A percentile compares a stretch with the other conserved stretches of the same genome.
phyloP scores from a whole-genome alignment of 2,888 invertebrate species.

The Dyspetes luteomarginatus region DNA sequence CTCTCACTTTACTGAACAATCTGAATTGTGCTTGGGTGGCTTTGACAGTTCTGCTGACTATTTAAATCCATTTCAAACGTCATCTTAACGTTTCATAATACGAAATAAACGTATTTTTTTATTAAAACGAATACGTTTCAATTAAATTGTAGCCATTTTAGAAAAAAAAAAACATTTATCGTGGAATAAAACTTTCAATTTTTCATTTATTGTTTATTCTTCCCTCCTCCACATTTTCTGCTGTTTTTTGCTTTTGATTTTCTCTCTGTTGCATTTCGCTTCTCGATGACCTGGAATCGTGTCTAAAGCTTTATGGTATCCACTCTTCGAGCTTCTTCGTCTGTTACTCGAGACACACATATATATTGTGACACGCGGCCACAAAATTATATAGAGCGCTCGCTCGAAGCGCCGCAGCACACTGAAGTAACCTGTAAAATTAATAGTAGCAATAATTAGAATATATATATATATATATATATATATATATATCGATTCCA shows the following conservation, averaged over 20 bases:
- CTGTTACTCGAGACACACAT: background rate
- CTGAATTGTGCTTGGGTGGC: constrained; percentile 21
- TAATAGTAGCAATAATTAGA: no score
- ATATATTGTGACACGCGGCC: no score
- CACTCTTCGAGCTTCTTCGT: constrained; percentile 38
- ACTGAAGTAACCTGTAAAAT: no score
- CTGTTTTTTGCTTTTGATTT: background rate
- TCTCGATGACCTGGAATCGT: constrained; percentile 7
- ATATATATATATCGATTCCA: constrained; percentile 56
- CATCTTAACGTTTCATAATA: constrained; percentile 38
- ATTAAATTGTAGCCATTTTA: no score
- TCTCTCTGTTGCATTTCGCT: background rate
- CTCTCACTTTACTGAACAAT: constrained; percentile 14
- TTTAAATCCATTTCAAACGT: constrained; percentile 33
- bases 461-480: no score
- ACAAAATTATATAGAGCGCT: no score
- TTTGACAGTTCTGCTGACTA: constrained; percentile 13
- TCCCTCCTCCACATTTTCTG: background rate
- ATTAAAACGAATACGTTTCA: background rate
- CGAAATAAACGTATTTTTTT: constrained; percentile 11
- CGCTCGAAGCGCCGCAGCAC: no score
- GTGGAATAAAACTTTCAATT: background rate
- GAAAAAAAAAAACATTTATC: background rate
- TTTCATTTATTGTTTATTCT: background rate
- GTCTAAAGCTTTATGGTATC: constrained; percentile 37